Base-by-base conservation (phyloP, 2,797 vertebrate species). In the Sternarchorhynchus goeldii region DNA sequence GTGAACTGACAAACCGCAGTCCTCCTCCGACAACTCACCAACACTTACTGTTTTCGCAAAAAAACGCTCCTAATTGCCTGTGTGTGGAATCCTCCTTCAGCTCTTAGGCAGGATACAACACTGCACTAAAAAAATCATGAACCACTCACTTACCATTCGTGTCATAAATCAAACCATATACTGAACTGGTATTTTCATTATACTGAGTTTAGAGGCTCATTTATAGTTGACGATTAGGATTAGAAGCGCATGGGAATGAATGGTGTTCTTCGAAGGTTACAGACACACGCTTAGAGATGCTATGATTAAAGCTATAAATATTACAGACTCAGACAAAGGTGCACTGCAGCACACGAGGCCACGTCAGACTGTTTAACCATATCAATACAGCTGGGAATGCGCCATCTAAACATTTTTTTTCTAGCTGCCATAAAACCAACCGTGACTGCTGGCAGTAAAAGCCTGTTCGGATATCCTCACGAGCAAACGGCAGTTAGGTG, bases 221-320 rank as follows among this genome's bases (percentile, higher is more conserved):
- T 84, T 71, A 82, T 71, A 75, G 58, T 29, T 71, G 73, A 67
- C 39, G 75, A 76, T 80, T 68, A 73, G 78, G 58, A 66, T 73
- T 72, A 77, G 66, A 62, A 73, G 70, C 80, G 57, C 59, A 58
- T 66, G 16, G 12, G 14, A 34, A 73, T 50, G 65, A 73, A 77
- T 58, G 56, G 25, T 75, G 63, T 68, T 70, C 1, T 68, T 25
- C 57, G 71, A 74, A 68, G 64, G 73, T 76, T 57, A 41, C 2
- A 64, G 70, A 55, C 53, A 62, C 66, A 18, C 65, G 69, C 55
- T 53, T 63, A 64, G 10, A 74, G 73, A 73, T 66, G 53, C 60
- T 60, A 57, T 56, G 65, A 80, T 79, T 73, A 65, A 65, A 78
- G 68, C 71, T 65, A 80, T 60, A 85, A 80, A 84, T 70, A 71